A percentile compares a stretch with the other conserved stretches of the same genome.
phyloP scores from a whole-genome alignment of 1,140 invertebrate genomes.

The Propsilocerus akamusi region DNA sequence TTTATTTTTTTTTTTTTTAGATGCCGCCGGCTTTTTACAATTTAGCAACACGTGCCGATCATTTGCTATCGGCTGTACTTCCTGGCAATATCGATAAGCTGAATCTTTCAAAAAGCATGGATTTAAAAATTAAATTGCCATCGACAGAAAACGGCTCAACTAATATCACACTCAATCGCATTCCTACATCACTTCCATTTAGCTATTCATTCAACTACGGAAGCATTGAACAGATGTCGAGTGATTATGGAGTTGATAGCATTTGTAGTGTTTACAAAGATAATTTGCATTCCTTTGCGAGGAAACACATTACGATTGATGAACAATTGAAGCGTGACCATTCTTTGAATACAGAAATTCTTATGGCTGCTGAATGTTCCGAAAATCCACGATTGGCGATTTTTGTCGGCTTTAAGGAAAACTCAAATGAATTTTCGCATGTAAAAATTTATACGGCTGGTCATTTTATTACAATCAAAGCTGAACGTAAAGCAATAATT shows the following conservation, averaged over 20 bases:
- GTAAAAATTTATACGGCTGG: not conserved
- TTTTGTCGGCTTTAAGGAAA: not conserved
- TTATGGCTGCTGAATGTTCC: not conserved
- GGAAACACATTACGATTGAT: not conserved
- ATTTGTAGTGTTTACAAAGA: not conserved
- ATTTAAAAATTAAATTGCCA: not conserved
- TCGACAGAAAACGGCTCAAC: not conserved
- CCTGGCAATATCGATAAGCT: not conserved
- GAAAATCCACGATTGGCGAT: not conserved
- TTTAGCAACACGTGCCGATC: not conserved
- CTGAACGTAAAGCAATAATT: not conserved
- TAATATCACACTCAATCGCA: not conserved
- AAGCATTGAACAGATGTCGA: not conserved
- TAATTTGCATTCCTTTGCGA: not conserved
- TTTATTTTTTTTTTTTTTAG: not conserved
- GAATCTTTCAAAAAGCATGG: not conserved
- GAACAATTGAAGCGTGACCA: not conserved
- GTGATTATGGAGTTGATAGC: not conserved
- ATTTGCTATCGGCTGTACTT: not conserved
- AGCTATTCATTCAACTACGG: not conserved
- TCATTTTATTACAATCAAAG: not conserved
- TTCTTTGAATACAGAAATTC: not conserved
- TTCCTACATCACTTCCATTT: not conserved
- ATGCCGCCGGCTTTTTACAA: not conserved
- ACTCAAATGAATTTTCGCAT: not conserved